Conservation (phyloP, 2,113 vertebrate species). For the Platysteira castanea region DNA sequence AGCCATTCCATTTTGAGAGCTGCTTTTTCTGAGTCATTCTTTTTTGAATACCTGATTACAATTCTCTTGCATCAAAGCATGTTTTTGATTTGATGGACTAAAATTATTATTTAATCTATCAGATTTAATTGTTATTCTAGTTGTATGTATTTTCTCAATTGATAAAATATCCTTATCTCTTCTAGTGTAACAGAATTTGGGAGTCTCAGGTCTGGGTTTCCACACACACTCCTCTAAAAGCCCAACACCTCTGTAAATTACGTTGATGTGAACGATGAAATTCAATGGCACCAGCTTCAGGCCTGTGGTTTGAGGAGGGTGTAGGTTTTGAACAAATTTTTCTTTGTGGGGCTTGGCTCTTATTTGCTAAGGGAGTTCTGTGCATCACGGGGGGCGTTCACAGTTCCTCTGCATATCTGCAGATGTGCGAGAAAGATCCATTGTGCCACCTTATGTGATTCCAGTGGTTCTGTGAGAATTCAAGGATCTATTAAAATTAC, state of each 20-base stretch:
- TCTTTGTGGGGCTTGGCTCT: neutral
- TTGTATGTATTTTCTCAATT: neutral
- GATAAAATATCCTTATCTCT: neutral
- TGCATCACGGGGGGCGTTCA: neutral
- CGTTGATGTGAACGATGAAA: neutral
- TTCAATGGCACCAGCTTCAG: neutral
- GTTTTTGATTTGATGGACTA: neutral
- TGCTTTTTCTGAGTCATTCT: neutral
- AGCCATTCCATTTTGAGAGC: neutral
- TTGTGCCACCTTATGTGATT: neutral
- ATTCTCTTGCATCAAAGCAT: neutral
- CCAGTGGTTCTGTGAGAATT: neutral
- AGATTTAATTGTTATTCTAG: neutral
- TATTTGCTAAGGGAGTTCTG: neutral
- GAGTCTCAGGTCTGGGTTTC: neutral
- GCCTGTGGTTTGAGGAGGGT: neutral
- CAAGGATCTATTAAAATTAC: neutral
- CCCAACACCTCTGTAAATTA: neutral
- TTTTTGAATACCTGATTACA: neutral
- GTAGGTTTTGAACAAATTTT: neutral
- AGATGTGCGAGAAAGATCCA: neutral
- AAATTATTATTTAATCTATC: neutral
- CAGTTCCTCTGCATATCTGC: neutral
- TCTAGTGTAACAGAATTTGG: neutral
- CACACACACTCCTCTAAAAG: neutral